Conservation (phyloP, 2,113 vertebrate genomes). For the Hydropotes inermis region DNA sequence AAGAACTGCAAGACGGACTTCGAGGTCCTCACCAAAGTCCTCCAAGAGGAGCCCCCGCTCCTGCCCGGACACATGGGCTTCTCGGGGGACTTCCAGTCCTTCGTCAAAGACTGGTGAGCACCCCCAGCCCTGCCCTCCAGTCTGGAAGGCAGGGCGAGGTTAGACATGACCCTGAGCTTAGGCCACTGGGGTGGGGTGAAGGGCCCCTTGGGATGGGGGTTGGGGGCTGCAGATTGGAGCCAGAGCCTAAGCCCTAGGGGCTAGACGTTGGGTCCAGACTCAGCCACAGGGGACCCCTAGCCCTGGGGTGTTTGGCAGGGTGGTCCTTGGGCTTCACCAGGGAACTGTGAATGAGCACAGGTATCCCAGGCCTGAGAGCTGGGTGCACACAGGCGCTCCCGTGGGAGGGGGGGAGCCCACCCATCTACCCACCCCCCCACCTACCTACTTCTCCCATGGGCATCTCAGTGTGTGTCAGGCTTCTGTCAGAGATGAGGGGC, state of each 20-base stretch:
- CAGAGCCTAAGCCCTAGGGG: not conserved
- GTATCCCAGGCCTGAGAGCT: not conserved
- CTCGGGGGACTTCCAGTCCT: constrained; percentile 95
- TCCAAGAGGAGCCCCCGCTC: constrained; percentile 95
- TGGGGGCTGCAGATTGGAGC: not conserved
- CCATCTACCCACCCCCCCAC: not conserved
- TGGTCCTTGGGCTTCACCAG: not conserved
- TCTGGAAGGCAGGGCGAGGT: not conserved
- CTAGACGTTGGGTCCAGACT: not conserved
- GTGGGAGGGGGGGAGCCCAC: not conserved
- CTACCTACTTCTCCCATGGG: too few relatives aligned
- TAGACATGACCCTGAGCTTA: not conserved
- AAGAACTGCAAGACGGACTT: constrained; percentile 98
- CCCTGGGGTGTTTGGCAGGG: not conserved
- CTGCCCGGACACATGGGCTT: constrained; percentile 94
- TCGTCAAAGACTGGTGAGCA: constrained; percentile 96
- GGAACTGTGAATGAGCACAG: not conserved
- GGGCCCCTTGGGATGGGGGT: not conserved
- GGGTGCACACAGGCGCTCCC: fast-evolving
- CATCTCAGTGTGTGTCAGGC: not conserved
- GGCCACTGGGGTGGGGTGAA: not conserved
- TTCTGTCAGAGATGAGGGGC: not conserved
- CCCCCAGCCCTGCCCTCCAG: not conserved
- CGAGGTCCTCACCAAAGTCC: constrained; percentile 97
- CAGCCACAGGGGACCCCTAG: not conserved